Evolutionary conservation across 2,888 invertebrate species (phyloP), one percentile per base, ranked within the genome.

Genomic region (Nyleta sp.): DNA sequence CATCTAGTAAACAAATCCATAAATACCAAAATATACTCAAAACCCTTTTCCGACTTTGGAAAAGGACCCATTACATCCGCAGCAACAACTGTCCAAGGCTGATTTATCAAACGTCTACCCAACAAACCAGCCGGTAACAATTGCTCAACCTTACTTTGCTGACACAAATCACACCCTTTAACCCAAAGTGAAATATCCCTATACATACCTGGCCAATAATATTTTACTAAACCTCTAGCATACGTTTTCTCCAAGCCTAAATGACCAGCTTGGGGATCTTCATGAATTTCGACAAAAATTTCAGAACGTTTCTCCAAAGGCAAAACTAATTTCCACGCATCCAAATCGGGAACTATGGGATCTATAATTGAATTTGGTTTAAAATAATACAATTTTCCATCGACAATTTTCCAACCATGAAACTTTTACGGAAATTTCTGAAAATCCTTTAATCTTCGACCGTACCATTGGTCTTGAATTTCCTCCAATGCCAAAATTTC

Each of bases 41-140:
- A 62, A 11, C 55, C 72, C 17, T 55, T 33, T 20, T 64, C 57
- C 0, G 44, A 35, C 5, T 11, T 64, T 0, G 84, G 84, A 10
- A 80, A 71, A 0, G 83, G 84, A 13, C 84, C 84, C 82, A 84
- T 83, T 0, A 85, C 59, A 33, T 85, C 85, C 0, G 81, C 70
- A 0, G 83, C 78, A 0, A 84, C 70, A 0, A 73, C 68, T 1
- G 73, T 24, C 82, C 78, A 84, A 0, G 83, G 83, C 24, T 68
- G 28, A 11, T 78, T 62, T 0, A 81, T 18, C 0, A 60, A 20
- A 0, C 82, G 55, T 6, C 52, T 62, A 1, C 82, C 78, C 80
- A 85, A 80, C 0, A 83, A 50, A 0, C 84, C 82, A 0, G 73
- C 57, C 1, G 83, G 82, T 7, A 35, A 11, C 0, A 31, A 28